Base-by-base conservation (phyloP, 2,113 vertebrate species). In the Corythornis madagascariensis region DNA sequence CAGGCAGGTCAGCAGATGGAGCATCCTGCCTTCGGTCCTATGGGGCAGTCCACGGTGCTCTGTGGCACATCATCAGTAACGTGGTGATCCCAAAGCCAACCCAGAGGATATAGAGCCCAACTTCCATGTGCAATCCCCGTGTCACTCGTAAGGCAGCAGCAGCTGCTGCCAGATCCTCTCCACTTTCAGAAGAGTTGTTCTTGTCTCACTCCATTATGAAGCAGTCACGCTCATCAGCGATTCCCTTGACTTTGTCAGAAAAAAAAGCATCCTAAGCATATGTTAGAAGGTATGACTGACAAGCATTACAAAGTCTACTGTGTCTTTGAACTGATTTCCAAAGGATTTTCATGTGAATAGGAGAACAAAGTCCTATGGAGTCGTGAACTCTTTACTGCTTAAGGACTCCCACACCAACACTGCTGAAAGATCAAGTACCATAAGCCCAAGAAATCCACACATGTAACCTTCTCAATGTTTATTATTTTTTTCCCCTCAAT, bases 311-410 rank as follows among this genome's bases (percentile, higher is more conserved):
- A 89, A 89, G 59, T 73, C 73, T 93, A 45, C 72, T 61, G 35
- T 63, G 69, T 19, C 90, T 95, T 88, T 93, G 86, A 94, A 91
- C 64, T 31, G 86, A 85, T 89, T 94, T 82, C 83, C 63, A 82
- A 73, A 84, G 63, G 59, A 66, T 47, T 75, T 93, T 93, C 67
- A 89, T 0, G 9, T 84, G 81, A 92, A 86, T 45, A 86, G 85
- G 42, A 33, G 66, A 92, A 81, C 35, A 43, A 88, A 94, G 75
- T 89, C 89, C 59, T 88, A 48, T 9, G 9, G 47, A 93, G 87
- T 5, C 0, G 1, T 38, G 64, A 89, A 91, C 75, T 89, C 93
- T 69, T 87, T 80, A 93, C 47, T 85, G 43, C 64, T 87, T 83
- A 89, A 73, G 45, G 24, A 88, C 33, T 83, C 89, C 75, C 92